A percentile compares a stretch with the other conserved stretches of the same genome.
Evolutionary conservation across 2,888 invertebrate species (phyloP).

Genomic region (Quadriops clusia): DNA sequence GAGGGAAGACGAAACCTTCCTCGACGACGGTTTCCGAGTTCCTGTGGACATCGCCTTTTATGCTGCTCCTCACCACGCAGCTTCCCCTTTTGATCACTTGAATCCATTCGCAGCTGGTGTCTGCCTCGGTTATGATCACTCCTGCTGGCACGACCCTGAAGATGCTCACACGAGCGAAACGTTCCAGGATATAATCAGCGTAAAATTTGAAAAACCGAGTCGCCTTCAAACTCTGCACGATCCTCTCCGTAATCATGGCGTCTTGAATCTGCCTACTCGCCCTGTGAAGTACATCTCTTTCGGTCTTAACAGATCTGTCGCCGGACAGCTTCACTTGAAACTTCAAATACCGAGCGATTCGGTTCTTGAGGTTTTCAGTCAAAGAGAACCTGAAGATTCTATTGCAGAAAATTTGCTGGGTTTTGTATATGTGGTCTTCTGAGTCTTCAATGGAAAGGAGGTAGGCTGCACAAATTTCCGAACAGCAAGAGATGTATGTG

Average conservation of each 20-base stretch:
- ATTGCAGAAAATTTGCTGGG: too few relatives aligned
- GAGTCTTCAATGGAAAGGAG: too few relatives aligned
- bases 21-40: slow-evolving; percentile 8
- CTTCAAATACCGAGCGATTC: too few relatives aligned
- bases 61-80: slow-evolving; percentile 12
- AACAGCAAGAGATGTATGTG: too few relatives aligned
- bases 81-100: slow-evolving; percentile 15
- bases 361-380: too few relatives aligned
- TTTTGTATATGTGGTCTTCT: too few relatives aligned
- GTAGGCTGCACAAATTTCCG: too few relatives aligned
- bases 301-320: too few relatives aligned
- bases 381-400: too few relatives aligned
- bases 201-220: slow-evolving; percentile 13
- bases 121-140: slow-evolving; percentile 8
- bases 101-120: slow-evolving; percentile 7
- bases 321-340: too few relatives aligned
- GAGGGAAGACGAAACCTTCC: slow-evolving; percentile 14
- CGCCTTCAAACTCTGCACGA: slow-evolving; percentile 36
- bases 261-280: too few relatives aligned
- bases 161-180: slow-evolving; percentile 6
- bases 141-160: slow-evolving; percentile 12
- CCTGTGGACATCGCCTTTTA: slow-evolving; percentile 14
- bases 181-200: slow-evolving; percentile 5
- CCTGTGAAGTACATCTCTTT: too few relatives aligned
- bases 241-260: slow-evolving; percentile 39